phyloP scores from a whole-genome alignment of 1,140 invertebrate species.

The Protaetia brevitarsis region DNA sequence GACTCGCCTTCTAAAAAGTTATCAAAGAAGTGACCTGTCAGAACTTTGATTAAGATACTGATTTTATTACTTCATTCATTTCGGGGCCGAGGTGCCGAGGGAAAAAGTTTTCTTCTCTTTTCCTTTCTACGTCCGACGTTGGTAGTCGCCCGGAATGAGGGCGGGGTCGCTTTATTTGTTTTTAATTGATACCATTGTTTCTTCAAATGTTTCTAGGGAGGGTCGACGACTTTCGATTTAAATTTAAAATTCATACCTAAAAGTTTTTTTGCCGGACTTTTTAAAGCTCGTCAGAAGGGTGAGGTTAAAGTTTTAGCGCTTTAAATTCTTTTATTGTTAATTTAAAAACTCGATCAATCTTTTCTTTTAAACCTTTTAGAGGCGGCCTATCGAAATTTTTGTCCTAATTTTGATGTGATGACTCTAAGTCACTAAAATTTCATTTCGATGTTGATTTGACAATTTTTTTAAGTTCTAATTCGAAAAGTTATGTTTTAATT shows the following conservation, averaged over 20 bases:
- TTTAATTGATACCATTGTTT: constrained; percentile 17
- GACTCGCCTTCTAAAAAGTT: constrained; percentile 29
- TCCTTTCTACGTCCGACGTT: not conserved
- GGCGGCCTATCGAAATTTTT: too few species aligned
- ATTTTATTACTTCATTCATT: constrained; percentile 19
- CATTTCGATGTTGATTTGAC: too few species aligned
- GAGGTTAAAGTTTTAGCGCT: too few species aligned
- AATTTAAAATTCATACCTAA: not conserved
- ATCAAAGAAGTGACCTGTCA: constrained; percentile 23
- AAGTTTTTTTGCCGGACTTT: too few species aligned
- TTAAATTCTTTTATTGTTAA: too few species aligned
- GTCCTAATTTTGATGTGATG: too few species aligned
- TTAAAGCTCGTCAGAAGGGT: not conserved
- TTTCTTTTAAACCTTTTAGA: too few species aligned
- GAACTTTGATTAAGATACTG: constrained; percentile 18
- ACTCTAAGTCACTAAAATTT: too few species aligned
- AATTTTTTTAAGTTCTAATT: too few species aligned
- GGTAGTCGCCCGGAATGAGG: not conserved
- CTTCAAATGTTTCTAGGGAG: not conserved
- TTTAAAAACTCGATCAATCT: too few species aligned
- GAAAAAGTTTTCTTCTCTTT: not conserved
- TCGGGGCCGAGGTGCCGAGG: not conserved
- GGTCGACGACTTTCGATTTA: not conserved
- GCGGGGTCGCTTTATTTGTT: not conserved
- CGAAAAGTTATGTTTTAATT: too few species aligned